phyloP scores from a whole-genome alignment of 2,888 invertebrate species.

The Julus scanicus region DNA sequence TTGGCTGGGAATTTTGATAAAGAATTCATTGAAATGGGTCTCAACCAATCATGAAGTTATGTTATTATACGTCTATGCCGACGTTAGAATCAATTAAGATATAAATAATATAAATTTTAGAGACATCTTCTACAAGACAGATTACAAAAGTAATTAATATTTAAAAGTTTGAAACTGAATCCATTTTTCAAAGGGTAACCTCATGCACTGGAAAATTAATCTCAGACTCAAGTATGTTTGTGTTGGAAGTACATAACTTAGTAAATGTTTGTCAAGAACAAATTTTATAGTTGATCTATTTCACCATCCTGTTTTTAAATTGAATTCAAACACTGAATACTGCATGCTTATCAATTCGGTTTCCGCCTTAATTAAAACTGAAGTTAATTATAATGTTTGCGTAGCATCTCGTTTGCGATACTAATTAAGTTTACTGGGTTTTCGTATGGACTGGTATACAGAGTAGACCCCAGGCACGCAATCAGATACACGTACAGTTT shows the following conservation, averaged over 20 bases:
- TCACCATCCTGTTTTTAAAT: neutral
- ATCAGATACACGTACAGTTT: neutral
- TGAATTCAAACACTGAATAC: neutral
- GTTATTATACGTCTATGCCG: too few relatives aligned
- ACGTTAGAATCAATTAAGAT: neutral
- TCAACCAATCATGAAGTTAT: too few relatives aligned
- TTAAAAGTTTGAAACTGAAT: too few relatives aligned
- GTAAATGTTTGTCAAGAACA: neutral
- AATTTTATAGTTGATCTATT: neutral
- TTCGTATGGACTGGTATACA: neutral
- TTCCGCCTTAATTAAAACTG: neutral
- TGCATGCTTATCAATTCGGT: neutral
- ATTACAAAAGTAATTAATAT: too few relatives aligned
- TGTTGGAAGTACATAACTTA: neutral
- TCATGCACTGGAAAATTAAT: too few relatives aligned
- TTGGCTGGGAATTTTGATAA: neutral
- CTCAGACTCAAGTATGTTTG: too few relatives aligned
- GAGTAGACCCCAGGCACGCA: neutral
- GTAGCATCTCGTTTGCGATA: neutral
- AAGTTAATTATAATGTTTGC: constrained; percentile 12
- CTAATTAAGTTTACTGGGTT: neutral
- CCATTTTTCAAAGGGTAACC: too few relatives aligned
- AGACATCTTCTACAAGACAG: too few relatives aligned
- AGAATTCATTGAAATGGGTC: neutral
- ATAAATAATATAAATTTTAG: too few relatives aligned